phyloP scores from a whole-genome alignment of 2,797 vertebrate genomes.

The Enteromius anoplus region DNA sequence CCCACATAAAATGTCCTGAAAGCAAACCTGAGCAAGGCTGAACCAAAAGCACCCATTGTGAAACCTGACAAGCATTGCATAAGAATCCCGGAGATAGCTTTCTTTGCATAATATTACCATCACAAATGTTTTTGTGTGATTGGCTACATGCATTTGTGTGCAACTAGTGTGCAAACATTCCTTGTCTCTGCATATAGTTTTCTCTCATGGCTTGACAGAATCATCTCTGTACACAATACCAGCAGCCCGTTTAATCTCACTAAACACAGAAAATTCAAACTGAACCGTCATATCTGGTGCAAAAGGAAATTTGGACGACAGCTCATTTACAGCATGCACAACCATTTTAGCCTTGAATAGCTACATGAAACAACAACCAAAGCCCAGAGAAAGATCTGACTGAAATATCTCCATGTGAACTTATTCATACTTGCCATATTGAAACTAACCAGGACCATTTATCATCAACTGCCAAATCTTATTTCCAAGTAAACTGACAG shows the following conservation, averaged over 20 bases:
- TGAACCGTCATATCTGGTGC: background rate
- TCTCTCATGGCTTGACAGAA: slow-evolving; percentile 60
- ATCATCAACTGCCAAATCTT: background rate
- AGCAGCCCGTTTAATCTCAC: slow-evolving; percentile 38
- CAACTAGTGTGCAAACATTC: slow-evolving; percentile 73
- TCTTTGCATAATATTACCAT: slow-evolving; percentile 45
- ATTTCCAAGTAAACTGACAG: background rate
- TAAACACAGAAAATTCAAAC: background rate
- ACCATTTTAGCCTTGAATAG: background rate
- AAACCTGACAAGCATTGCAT: slow-evolving; percentile 74
- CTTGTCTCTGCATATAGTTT: slow-evolving; percentile 70
- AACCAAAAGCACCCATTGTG: slow-evolving; percentile 63
- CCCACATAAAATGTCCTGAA: slow-evolving; percentile 5
- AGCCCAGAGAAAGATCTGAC: slow-evolving; percentile 14
- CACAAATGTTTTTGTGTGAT: slow-evolving; percentile 52
- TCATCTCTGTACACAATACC: slow-evolving; percentile 52
- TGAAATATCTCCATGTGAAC: background rate
- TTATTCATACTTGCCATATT: background rate
- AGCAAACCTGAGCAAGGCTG: slow-evolving; percentile 60
- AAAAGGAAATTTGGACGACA: slow-evolving; percentile 6
- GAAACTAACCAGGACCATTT: background rate
- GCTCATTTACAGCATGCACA: background rate
- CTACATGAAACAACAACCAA: background rate
- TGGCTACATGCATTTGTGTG: slow-evolving; percentile 52
- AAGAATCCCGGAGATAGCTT: slow-evolving; percentile 61